Conservation (phyloP, 2,888 invertebrate genomes). For the Blomia tropicalis region DNA sequence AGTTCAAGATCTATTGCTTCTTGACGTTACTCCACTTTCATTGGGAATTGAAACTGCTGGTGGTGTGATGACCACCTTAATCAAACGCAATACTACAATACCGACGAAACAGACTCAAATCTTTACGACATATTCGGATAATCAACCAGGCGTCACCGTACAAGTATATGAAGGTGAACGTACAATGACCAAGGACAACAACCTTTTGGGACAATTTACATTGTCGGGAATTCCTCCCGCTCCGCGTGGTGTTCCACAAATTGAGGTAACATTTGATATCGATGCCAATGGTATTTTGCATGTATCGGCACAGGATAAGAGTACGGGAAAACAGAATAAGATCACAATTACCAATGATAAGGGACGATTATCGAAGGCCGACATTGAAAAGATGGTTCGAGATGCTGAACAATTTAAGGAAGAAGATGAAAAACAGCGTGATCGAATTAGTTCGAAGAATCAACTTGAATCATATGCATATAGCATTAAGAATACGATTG, state of each 20-base stretch:
- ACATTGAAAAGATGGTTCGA: conserved; percentile 39
- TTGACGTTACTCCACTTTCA: conserved; percentile 82
- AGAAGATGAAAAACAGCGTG: conserved; percentile 42
- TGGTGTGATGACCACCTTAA: conserved; percentile 86
- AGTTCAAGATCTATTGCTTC: conserved; percentile 71
- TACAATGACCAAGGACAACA: conserved; percentile 39
- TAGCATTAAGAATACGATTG: conserved; percentile 75
- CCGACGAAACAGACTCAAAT: conserved; percentile 92
- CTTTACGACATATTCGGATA: conserved; percentile 92
- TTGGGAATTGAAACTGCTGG: conserved; percentile 79
- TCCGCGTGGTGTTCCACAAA: conserved; percentile 38
- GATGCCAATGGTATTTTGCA: conserved; percentile 38
- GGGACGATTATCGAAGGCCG: conserved; percentile 27
- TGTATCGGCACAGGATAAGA: conserved; percentile 41
- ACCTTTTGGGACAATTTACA: conserved; percentile 34
- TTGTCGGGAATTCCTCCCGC: conserved; percentile 37
- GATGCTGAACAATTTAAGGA: conserved; percentile 77
- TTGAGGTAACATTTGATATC: conserved; percentile 40
- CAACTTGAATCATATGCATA: conserved; percentile 69
- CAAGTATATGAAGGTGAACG: conserved; percentile 40
- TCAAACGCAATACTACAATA: conserved; percentile 92
- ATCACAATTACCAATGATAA: conserved; percentile 44
- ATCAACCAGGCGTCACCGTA: conserved; percentile 86
- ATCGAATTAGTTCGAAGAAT: conserved; percentile 57
- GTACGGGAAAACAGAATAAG: conserved; percentile 40